Conservation (phyloP, 2,888 invertebrate species). For the Oscheius sp. region DNA sequence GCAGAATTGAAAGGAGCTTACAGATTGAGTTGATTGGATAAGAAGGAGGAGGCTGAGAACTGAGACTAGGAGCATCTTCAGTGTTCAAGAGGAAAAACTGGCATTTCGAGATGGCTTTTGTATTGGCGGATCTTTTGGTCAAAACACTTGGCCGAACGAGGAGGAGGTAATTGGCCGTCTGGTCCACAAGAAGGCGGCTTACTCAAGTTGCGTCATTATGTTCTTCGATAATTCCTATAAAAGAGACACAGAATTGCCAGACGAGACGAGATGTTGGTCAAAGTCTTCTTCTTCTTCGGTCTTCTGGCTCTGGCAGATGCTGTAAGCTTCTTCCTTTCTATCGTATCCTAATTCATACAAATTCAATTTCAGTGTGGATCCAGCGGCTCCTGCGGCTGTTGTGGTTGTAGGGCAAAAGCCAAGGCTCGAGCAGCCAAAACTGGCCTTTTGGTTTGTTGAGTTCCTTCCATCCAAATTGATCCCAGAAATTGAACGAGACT, state of each 20-base stretch:
- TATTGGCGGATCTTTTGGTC: conserved; percentile 15
- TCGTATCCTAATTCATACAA: no score
- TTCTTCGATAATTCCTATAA: background rate
- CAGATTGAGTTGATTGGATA: background rate
- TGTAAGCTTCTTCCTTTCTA: background rate
- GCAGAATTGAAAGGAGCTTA: background rate
- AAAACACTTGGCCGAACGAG: conserved; percentile 16
- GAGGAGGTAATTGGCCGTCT: background rate
- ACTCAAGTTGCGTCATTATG: conserved; percentile 2
- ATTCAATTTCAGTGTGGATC: conserved; percentile 34
- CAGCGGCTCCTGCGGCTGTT: conserved; percentile 49
- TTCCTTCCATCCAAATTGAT: background rate
- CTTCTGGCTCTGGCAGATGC: conserved; percentile 4
- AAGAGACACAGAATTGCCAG: background rate
- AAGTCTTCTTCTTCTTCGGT: background rate
- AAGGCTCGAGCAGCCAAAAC: conserved; percentile 38
- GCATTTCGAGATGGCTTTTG: conserved; percentile 9
- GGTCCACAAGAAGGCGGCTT: background rate
- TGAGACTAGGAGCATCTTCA: background rate
- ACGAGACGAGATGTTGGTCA: background rate
- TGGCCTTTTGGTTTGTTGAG: background rate
- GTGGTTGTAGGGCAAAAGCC: conserved; percentile 46
- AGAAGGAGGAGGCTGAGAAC: background rate
- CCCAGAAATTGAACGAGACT: conserved; percentile 15
- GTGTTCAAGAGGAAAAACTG: background rate